Percentiles rank a stretch among this genome's conserved stretches.
These are phyloP conservation scores for Onthophagus sagittarius DNA, from an alignment of 2,888 invertebrate species.

Conservation along the genomic window DNA sequence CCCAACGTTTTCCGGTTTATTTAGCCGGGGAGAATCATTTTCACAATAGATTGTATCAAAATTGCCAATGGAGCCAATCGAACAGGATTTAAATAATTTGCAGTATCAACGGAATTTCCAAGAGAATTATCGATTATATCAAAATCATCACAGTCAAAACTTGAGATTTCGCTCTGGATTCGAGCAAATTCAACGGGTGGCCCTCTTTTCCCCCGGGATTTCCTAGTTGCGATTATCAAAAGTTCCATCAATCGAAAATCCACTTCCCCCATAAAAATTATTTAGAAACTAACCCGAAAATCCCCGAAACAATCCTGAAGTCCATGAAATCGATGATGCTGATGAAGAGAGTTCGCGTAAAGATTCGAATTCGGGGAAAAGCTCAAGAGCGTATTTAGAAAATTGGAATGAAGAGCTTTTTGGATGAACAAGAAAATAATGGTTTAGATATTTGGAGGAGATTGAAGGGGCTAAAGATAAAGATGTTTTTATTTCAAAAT, in stretches of 20 bases:
- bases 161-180: slow-evolving; percentile 7
- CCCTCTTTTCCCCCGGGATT: no score
- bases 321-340: neutral
- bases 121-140: slow-evolving; percentile 20
- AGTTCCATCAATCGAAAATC: slow-evolving; percentile 33
- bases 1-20: slow-evolving; percentile 36
- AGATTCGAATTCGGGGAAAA: slow-evolving; percentile 33
- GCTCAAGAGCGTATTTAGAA: slow-evolving; percentile 43
- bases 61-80: slow-evolving; percentile 30
- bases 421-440: slow-evolving; percentile 29
- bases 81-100: slow-evolving; percentile 21
- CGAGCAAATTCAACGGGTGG: slow-evolving; percentile 27
- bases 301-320: slow-evolving; percentile 34
- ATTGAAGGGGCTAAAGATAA: no score
- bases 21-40: slow-evolving; percentile 17
- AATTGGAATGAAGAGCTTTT: slow-evolving; percentile 44
- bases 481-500: no score
- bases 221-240: slow-evolving; percentile 32
- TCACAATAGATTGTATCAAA: slow-evolving; percentile 37
- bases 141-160: neutral
- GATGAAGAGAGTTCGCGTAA: slow-evolving; percentile 1
- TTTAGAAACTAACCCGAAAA: slow-evolving; percentile 24
- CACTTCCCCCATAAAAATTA: slow-evolving; percentile 25
- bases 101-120: slow-evolving; percentile 25
- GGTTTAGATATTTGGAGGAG: no score